Conservation (phyloP, 2,797 vertebrate genomes). For the Catamblyrhynchus diadema region DNA sequence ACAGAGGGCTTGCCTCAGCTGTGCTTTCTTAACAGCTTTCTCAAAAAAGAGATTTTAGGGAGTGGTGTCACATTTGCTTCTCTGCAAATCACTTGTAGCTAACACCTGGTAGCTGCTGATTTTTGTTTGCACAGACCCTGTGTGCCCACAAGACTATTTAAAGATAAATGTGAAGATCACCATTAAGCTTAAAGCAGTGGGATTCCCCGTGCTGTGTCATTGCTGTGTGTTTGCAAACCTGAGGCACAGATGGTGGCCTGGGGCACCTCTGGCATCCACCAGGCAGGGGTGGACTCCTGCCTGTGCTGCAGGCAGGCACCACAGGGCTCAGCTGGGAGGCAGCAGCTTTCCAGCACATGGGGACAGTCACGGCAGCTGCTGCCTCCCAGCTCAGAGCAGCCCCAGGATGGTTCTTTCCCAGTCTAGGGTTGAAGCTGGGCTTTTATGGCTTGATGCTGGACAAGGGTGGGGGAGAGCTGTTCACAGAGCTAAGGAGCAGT, state of each 20-base stretch:
- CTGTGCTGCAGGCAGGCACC: not conserved
- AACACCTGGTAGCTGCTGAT: not conserved
- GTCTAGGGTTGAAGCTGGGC: not conserved
- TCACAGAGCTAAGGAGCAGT: not conserved
- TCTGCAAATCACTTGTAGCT: not conserved
- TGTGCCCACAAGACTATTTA: not conserved
- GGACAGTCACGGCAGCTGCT: not conserved
- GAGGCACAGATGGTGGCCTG: not conserved
- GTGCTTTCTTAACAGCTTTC: not conserved
- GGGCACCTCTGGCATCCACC: not conserved
- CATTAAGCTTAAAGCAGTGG: not conserved
- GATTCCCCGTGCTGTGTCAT: not conserved
- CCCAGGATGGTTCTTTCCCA: not conserved
- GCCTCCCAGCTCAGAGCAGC: not conserved
- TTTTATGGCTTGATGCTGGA: not conserved
- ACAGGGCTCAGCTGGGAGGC: not conserved
- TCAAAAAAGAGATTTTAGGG: not conserved
- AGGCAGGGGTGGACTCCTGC: rapidly evolving
- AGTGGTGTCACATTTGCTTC: not conserved
- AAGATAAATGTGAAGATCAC: not conserved
- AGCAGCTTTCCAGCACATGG: not conserved
- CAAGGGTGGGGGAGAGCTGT: not conserved
- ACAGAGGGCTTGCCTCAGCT: not conserved
- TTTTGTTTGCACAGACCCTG: not conserved
- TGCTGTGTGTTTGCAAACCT: not conserved